Evolutionary conservation across 2,797 vertebrate genomes (phyloP), one percentile per base, ranked within the genome.

Genomic region (Sebastes nivosus): DNA sequence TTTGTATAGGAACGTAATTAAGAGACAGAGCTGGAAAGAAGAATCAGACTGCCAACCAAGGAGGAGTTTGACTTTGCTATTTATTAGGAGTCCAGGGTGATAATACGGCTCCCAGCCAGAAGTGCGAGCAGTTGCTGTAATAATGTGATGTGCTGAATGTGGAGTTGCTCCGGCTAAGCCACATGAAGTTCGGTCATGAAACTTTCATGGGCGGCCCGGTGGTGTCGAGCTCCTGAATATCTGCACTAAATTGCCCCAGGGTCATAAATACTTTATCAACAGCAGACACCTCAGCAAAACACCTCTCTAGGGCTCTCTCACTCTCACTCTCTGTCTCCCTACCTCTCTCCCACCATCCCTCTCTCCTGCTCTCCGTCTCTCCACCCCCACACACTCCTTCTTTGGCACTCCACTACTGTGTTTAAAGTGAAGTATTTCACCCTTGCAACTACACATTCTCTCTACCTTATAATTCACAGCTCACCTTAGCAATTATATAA

Each of bases 261-360:
- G 90, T 93, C 88, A 94, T 93, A 85, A 92, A 94, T 92, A 93
- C 85, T 93, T 92, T 79, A 94, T 93, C 89, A 90, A 87, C 90
- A 87, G 85, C 73, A 87, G 91, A 93, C 89, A 87, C 89, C 87
- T 92, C 92, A 86, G 84, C 78, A 79, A 83, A 92, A 93, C 86
- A 80, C 64, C 76, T 87, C 88, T 85, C 89, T 16, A 0, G 74
- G 87, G 85, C 81, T 79, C 58, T 38, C 30, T 46, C 65, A 11
- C 60, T 42, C 72, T 18, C 75, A 5, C 83, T 75, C 52, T 38
- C 75, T 66, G 38, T 8, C 77, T 68, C 57, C 8, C 46, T 66
- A 8, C 14, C 55, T 59, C 70, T 63, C 66, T 16, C 68, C 9
- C 36, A 9, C 68, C 8, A 52, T 52, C 2, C 50, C 16, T 8